These are phyloP conservation scores for Chelonus insularis DNA, from an alignment of 1,140 invertebrate genomes.

Conservation along the genomic window DNA sequence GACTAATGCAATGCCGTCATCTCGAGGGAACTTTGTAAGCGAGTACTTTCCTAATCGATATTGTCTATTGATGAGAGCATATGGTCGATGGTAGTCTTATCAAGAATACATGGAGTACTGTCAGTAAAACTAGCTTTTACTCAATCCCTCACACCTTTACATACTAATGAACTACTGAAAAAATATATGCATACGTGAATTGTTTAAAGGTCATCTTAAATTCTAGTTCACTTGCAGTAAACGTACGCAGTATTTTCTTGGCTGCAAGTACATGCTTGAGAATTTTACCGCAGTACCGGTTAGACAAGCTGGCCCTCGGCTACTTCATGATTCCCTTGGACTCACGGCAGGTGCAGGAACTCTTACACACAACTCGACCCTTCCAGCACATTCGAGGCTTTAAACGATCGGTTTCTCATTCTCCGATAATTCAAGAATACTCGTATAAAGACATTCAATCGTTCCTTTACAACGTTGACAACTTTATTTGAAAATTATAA, in stretches of 20 bases:
- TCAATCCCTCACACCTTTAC: neutral
- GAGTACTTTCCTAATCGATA: constrained; percentile 32
- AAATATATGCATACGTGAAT: neutral
- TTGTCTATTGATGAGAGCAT: constrained; percentile 29
- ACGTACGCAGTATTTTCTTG: neutral
- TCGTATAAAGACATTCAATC: no score
- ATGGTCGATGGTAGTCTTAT: constrained; percentile 29
- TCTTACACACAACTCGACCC: constrained; percentile 22
- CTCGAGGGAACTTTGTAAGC: constrained; percentile 11
- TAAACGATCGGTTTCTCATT: constrained; percentile 13
- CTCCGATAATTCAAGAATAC: neutral
- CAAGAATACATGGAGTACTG: constrained; percentile 19
- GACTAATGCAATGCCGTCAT: constrained; percentile 10
- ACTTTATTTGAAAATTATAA: no score
- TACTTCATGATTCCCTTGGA: constrained; percentile 39
- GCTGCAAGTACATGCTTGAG: constrained; percentile 43
- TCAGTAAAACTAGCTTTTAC: neutral
- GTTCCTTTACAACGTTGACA: no score
- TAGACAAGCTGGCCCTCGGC: constrained; percentile 46
- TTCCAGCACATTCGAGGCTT: no score
- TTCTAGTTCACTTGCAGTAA: constrained; percentile 6
- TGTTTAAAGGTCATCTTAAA: neutral
- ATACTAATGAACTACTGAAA: neutral
- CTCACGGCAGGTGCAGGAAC: constrained; percentile 40
- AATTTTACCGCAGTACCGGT: constrained; percentile 51